Percentiles rank a stretch among this genome's conserved stretches.
phyloP scores from a whole-genome alignment of 23 tunicate genomes.

The Diplosoma virens region DNA sequence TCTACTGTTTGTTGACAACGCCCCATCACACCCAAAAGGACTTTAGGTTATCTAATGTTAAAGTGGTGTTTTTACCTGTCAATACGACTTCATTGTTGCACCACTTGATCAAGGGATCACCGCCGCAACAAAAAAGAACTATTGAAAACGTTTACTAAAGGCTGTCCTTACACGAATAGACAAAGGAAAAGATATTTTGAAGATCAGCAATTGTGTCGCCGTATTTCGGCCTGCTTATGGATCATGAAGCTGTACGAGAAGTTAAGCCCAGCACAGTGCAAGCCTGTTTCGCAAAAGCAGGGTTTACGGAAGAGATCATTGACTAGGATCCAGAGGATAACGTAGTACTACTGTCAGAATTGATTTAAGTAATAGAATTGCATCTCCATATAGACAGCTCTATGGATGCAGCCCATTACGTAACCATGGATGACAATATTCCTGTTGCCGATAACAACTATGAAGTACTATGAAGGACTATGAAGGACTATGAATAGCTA shows the following conservation, averaged over 20 bases:
- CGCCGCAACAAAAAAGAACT: background rate
- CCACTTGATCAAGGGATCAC: background rate
- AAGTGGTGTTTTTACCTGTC: background rate
- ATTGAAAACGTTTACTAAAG: background rate
- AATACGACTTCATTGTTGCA: background rate
- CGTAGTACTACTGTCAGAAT: background rate
- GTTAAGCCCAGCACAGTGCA: slow-evolving; percentile 3
- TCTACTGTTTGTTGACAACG: background rate
- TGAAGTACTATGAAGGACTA: too few species aligned
- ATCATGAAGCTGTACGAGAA: slow-evolving; percentile 9
- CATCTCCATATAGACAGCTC: background rate
- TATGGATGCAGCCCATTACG: slow-evolving; percentile 4
- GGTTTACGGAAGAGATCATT: background rate
- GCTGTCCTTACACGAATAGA: background rate
- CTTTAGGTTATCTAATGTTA: slow-evolving; percentile 4
- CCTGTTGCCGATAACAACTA: slow-evolving; percentile 3
- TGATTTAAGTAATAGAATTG: slow-evolving; percentile 9
- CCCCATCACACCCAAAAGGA: background rate
- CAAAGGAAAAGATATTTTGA: slow-evolving; percentile 6
- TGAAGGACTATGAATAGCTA: slow-evolving; percentile 3
- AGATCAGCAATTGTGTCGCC: too few species aligned
- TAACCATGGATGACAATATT: slow-evolving; percentile 13
- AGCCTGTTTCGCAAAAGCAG: slow-evolving; percentile 3
- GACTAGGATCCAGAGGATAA: background rate
- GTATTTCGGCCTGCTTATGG: slow-evolving; percentile 1